phyloP scores from a whole-genome alignment of 2,113 vertebrate genomes.

The Caracal caracal region DNA sequence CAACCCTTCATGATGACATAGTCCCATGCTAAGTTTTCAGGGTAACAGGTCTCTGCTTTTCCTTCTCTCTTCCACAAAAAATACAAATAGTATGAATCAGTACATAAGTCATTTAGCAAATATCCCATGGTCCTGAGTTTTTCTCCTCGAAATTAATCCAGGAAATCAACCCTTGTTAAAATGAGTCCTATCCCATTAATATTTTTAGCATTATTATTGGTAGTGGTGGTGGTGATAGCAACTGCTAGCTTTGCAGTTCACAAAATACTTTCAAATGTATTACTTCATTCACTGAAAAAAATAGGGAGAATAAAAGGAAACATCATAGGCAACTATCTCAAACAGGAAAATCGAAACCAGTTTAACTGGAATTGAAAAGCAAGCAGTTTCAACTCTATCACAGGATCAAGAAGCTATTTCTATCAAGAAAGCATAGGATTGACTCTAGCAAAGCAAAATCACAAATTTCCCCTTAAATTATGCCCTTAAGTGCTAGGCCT shows the following conservation, averaged over 20 bases:
- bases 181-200: background rate
- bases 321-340: conserved; percentile 37
- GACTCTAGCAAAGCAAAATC: conserved; percentile 44
- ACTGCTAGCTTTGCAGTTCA: background rate
- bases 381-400: conserved; percentile 1
- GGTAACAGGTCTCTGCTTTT: background rate
- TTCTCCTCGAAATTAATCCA: conserved; percentile 37
- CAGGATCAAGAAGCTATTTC: conserved; percentile 3
- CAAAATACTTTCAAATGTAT: conserved; percentile 28
- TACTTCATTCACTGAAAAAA: conserved; percentile 18
- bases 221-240: background rate
- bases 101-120: conserved; percentile 12
- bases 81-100: background rate
- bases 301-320: background rate
- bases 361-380: conserved; percentile 38
- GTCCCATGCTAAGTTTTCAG: background rate
- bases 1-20: background rate
- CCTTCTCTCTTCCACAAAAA: conserved; percentile 31
- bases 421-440: conserved; percentile 20
- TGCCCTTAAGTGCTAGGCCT: background rate
- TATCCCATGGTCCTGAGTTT: background rate
- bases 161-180: conserved; percentile 28
- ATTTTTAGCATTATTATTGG: background rate
- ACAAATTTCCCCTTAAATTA: conserved; percentile 15
- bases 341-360: conserved; percentile 22